Conservation (phyloP, 64 coral and sea anemone species). For the Montipora foliosa region DNA sequence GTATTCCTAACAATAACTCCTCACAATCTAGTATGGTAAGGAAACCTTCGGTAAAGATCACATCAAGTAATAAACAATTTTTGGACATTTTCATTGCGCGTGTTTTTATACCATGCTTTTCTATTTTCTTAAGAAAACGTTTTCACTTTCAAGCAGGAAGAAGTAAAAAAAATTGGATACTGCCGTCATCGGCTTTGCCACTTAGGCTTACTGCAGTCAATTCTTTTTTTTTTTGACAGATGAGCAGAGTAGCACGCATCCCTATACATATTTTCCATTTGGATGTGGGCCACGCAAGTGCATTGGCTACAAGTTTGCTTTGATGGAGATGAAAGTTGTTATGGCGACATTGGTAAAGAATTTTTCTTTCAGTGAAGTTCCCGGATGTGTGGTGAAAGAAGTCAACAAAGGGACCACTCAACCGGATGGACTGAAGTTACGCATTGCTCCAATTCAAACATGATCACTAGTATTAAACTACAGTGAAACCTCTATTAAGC, state of each 20-base stretch:
- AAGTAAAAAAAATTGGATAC: no score
- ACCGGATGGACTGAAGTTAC: not conserved
- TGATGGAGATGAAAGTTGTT: slow-evolving; percentile 38
- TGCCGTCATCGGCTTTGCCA: no score
- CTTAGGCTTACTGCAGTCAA: not conserved
- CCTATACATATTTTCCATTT: slow-evolving; percentile 37
- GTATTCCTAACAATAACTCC: no score
- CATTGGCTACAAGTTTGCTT: slow-evolving; percentile 63
- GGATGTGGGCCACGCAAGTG: slow-evolving; percentile 52
- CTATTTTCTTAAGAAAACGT: no score
- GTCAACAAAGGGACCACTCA: not conserved
- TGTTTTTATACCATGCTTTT: no score
- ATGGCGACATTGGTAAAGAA: slow-evolving; percentile 13
- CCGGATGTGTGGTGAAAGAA: slow-evolving; percentile 23
- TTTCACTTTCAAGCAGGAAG: no score
- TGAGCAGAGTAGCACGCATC: not conserved
- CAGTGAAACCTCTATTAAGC: not conserved
- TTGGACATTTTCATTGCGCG: no score
- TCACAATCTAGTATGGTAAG: no score
- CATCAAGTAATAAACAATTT: no score
- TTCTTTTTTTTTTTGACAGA: not conserved
- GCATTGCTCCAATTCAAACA: not conserved
- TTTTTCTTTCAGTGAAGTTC: slow-evolving; percentile 11
- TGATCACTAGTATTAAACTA: not conserved
- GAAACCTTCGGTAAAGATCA: no score